Conservation (phyloP, 1,140 invertebrate genomes). For the Babylonia areolata region DNA sequence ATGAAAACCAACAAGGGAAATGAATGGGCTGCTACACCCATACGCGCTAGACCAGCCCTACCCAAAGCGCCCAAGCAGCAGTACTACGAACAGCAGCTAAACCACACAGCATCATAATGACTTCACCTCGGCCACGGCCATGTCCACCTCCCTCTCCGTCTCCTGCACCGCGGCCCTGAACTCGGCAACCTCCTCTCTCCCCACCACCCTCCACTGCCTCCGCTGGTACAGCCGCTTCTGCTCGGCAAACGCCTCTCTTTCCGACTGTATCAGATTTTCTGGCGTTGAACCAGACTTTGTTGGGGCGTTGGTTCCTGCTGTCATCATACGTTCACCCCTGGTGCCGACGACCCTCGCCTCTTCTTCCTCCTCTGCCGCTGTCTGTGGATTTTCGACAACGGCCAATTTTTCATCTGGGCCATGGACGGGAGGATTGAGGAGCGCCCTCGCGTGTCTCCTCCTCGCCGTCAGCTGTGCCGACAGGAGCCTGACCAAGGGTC, state of each 20-base stretch:
- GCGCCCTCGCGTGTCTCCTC: background rate
- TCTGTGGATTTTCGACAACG: too few species aligned
- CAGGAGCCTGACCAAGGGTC: background rate
- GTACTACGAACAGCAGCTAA: too few species aligned
- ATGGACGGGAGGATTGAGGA: background rate
- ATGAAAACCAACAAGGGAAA: too few species aligned
- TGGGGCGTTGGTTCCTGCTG: too few species aligned
- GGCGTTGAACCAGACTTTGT: too few species aligned
- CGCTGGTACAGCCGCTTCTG: background rate
- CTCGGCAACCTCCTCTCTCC: background rate
- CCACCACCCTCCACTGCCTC: background rate
- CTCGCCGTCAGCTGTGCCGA: background rate
- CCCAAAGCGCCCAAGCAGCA: too few species aligned
- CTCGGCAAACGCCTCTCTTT: constrained; percentile 12
- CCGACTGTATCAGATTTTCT: background rate
- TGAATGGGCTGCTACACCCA: too few species aligned
- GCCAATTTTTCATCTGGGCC: background rate
- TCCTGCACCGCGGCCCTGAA: background rate
- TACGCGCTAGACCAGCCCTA: too few species aligned
- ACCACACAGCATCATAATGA: background rate
- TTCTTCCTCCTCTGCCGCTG: too few species aligned
- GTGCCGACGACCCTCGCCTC: too few species aligned
- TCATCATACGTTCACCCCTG: too few species aligned
- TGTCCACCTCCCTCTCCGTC: background rate
- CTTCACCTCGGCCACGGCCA: background rate